Percentiles rank a stretch among this genome's conserved stretches.
Conservation (phyloP, 1,140 invertebrate genomes). For the Monomorium pharaonis region DNA sequence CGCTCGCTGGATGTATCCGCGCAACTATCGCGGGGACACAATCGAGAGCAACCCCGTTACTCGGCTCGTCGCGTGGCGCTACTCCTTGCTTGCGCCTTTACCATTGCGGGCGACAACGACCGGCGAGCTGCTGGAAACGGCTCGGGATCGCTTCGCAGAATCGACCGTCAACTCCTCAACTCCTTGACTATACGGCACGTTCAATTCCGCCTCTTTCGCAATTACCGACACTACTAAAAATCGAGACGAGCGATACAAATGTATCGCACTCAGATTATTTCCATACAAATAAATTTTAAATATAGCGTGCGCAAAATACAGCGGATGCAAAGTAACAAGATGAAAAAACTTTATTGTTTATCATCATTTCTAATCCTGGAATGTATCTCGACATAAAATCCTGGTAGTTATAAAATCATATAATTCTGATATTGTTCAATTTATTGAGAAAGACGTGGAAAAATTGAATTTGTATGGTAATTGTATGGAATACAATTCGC, state of each 20-base stretch:
- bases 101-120: conserved; percentile 7
- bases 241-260: neutral
- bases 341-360: neutral
- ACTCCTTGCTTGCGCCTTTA: conserved; percentile 16
- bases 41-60: conserved; percentile 56
- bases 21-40: conserved; percentile 49
- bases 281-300: neutral
- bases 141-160: neutral
- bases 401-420: neutral
- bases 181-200: neutral
- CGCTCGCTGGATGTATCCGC: neutral
- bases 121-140: neutral
- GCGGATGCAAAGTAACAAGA: neutral
- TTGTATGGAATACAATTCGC: neutral
- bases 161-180: neutral
- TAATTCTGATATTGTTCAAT: neutral
- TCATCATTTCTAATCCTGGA: neutral
- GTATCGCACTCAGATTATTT: neutral
- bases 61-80: neutral
- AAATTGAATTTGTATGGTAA: neutral
- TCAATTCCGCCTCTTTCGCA: neutral
- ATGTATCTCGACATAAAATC: neutral
- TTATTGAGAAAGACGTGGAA: neutral
- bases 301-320: neutral
- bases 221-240: neutral